phyloP scores from a whole-genome alignment of 53 echinoderm and acorn worm genomes.

The Temnopleurus reevesii region DNA sequence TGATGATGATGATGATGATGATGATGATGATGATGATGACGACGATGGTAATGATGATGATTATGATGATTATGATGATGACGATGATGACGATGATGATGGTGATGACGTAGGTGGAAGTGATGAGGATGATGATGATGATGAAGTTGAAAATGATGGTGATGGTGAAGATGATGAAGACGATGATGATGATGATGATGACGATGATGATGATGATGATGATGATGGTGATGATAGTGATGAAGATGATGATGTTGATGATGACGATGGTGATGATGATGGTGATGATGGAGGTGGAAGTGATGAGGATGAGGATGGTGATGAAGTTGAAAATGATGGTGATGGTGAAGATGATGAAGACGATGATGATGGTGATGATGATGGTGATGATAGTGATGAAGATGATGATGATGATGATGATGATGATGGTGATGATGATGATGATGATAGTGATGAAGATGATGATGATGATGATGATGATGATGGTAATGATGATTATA shows the following conservation, averaged over 20 bases:
- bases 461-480: not conserved
- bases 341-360: not conserved
- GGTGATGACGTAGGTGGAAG: not conserved
- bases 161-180: no score
- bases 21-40: no score
- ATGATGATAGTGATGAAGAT: no score
- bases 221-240: no score
- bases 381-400: not conserved
- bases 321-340: no score
- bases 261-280: no score
- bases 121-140: no score
- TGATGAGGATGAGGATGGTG: not conserved
- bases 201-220: no score
- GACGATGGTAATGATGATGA: not conserved
- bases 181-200: no score
- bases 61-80: not conserved
- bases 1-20: no score
- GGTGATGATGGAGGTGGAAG: not conserved
- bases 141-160: no score
- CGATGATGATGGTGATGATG: not conserved
- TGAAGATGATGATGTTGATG: no score
- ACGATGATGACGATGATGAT: not conserved
- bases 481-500: not conserved
- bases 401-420: not conserved
- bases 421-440: not conserved